These are phyloP conservation scores for Danaus melanippus DNA, from an alignment of 1,140 invertebrate species.

Conservation along the genomic window DNA sequence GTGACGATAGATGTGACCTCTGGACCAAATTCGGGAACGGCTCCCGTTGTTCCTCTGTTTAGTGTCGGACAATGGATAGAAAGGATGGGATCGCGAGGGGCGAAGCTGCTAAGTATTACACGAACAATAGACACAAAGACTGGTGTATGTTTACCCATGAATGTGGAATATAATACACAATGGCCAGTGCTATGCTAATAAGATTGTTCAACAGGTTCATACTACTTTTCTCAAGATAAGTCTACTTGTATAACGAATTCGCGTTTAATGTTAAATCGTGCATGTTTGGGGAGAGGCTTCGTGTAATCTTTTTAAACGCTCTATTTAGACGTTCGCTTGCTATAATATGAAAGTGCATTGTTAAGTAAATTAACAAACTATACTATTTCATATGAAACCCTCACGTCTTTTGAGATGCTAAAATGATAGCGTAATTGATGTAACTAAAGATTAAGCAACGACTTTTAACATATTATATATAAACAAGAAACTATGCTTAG, in stretches of 20 bases:
- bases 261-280: constrained; percentile 66
- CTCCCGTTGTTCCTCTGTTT: constrained; percentile 36
- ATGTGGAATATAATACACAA: constrained; percentile 60
- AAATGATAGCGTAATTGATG: constrained; percentile 5
- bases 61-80: constrained; percentile 45
- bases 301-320: constrained; percentile 59
- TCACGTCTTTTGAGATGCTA: constrained; percentile 11
- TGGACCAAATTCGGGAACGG: constrained; percentile 46
- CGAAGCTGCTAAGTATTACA: constrained; percentile 66
- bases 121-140: constrained; percentile 62
- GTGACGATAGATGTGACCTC: constrained; percentile 48
- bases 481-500: too few species aligned
- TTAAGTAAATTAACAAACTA: constrained; percentile 57
- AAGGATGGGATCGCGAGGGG: constrained; percentile 58
- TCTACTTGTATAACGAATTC: constrained; percentile 68
- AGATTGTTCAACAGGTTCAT: constrained; percentile 59
- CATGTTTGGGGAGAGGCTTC: constrained; percentile 44
- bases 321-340: constrained; percentile 55
- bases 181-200: constrained; percentile 59
- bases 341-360: constrained; percentile 40
- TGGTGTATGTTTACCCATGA: constrained; percentile 69
- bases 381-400: constrained; percentile 17
- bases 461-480: constrained; percentile 2
- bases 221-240: constrained; percentile 61
- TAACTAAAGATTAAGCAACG: neutral